Conservation (phyloP, 2,888 invertebrate species). For the Drosophila villosipedis region DNA sequence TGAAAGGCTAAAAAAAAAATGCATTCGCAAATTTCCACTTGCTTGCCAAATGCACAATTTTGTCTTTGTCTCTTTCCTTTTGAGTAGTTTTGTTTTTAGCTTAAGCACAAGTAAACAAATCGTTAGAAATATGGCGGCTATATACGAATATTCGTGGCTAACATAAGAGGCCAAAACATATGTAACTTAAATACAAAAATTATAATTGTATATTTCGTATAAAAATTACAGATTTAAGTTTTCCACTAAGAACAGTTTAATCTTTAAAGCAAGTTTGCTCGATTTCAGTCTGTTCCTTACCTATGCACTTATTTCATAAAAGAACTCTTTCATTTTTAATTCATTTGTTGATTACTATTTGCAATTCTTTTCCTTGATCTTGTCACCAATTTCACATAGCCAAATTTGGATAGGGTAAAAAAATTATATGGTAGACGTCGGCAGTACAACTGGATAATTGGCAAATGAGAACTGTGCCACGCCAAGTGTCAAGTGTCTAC, state of each 20-base stretch:
- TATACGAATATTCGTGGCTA: conserved; percentile 1
- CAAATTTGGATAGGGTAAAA: conserved; percentile 21
- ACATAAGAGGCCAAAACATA: background rate
- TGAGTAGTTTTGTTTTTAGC: conserved; percentile 3
- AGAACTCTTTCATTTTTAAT: background rate
- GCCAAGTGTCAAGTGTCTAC: conserved; percentile 16
- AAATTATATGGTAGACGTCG: conserved; percentile 14
- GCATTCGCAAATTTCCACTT: conserved; percentile 45
- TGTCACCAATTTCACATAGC: background rate
- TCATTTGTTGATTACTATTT: background rate
- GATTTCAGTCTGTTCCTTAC: background rate
- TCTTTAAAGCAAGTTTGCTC: background rate
- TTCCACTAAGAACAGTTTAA: background rate
- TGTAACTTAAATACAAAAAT: background rate
- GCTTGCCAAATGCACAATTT: conserved; percentile 37
- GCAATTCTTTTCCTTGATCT: background rate
- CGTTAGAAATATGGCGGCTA: background rate
- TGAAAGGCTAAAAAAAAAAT: conserved; percentile 41
- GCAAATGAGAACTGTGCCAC: conserved; percentile 27
- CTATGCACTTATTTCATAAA: background rate
- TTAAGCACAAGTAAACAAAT: conserved; percentile 24
- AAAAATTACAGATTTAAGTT: background rate
- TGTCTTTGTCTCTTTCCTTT: background rate
- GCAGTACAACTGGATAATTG: conserved; percentile 7
- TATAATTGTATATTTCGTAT: background rate